Conservation (phyloP, 2,113 vertebrate species). For the Lamprotornis superbus region DNA sequence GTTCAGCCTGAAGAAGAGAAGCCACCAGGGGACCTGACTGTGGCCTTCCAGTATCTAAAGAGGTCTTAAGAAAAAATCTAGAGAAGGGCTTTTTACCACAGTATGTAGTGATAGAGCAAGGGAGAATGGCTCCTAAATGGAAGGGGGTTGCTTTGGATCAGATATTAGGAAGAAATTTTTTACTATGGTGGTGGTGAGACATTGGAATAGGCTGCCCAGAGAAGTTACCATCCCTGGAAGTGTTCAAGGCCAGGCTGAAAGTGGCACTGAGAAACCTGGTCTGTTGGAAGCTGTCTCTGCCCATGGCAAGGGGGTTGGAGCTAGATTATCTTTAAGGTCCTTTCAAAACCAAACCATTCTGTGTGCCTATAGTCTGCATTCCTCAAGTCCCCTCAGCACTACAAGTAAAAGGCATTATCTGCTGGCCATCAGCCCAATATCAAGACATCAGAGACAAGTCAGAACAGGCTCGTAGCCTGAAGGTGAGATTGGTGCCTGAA, state of each 20-base stretch:
- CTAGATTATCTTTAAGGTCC: background rate
- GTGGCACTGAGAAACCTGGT: background rate
- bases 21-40: no score
- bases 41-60: background rate
- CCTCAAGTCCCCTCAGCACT: background rate
- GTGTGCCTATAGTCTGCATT: background rate
- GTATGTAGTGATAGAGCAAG: no score
- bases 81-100: background rate
- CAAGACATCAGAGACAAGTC: background rate
- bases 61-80: no score
- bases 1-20: background rate
- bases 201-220: background rate
- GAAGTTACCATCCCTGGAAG: background rate
- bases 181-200: no score
- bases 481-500: background rate
- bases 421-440: background rate
- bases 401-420: background rate
- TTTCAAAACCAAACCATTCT: background rate
- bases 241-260: background rate
- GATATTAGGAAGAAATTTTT: background rate
- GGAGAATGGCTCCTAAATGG: background rate
- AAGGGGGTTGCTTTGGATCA: background rate
- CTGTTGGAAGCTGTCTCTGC: background rate
- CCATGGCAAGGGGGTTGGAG: rapidly evolving
- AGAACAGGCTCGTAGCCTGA: background rate